phyloP scores from a whole-genome alignment of 2,797 vertebrate species.

The Anas acuta region DNA sequence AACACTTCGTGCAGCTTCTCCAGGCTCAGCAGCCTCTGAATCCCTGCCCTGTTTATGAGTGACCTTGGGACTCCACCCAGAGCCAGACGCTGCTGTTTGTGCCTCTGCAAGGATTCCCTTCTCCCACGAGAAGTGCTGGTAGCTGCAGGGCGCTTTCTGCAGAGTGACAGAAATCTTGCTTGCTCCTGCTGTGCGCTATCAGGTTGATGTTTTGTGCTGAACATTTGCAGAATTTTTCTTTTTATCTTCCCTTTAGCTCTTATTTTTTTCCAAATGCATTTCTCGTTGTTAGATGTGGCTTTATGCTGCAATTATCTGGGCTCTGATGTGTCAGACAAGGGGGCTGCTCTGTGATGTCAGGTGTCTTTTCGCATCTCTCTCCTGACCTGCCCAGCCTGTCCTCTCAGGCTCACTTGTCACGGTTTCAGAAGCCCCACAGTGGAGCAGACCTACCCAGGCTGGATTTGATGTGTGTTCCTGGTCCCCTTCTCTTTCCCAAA shows the following conservation, averaged over 20 bases:
- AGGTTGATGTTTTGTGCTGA: neutral
- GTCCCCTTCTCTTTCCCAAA: neutral
- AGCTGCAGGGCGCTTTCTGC: slow-evolving; percentile 13
- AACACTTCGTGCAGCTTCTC: fast-evolving
- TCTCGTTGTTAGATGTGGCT: neutral
- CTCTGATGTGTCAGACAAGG: neutral
- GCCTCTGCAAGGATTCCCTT: slow-evolving; percentile 58
- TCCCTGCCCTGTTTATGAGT: neutral
- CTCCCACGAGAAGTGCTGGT: neutral
- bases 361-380: neutral
- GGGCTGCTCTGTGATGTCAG: neutral
- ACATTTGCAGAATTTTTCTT: neutral
- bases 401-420: neutral
- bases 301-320: neutral
- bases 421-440: neutral
- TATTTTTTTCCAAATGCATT: neutral
- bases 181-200: neutral
- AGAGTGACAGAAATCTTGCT: neutral
- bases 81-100: slow-evolving; percentile 1
- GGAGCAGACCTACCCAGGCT: neutral
- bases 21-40: neutral
- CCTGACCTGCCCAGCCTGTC: neutral
- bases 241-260: neutral
- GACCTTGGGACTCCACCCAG: slow-evolving; percentile 32
- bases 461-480: neutral